phyloP scores from a whole-genome alignment of 2,797 vertebrate genomes.

The Poecilia gillii region DNA sequence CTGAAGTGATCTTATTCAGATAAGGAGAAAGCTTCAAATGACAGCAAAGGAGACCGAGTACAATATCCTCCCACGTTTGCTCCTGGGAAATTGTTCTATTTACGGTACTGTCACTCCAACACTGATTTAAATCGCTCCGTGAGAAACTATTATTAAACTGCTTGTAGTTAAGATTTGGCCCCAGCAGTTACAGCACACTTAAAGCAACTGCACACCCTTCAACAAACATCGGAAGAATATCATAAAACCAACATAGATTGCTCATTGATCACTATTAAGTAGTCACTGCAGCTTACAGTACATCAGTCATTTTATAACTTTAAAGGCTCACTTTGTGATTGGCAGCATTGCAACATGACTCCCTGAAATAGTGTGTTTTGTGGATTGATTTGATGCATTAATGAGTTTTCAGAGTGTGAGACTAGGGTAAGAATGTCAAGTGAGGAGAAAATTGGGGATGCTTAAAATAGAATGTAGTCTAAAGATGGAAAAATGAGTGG shows the following conservation, averaged over 20 bases:
- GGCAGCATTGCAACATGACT: neutral
- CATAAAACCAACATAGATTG: neutral
- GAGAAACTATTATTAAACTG: neutral
- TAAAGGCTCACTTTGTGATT: neutral
- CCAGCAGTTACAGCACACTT: neutral
- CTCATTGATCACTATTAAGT: neutral
- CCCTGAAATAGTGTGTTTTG: slow-evolving; percentile 7
- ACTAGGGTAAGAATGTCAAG: slow-evolving; percentile 2
- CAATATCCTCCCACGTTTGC: neutral
- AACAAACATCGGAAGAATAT: neutral
- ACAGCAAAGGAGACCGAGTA: neutral
- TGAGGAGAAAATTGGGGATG: slow-evolving; percentile 15
- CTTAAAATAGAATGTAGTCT: slow-evolving; percentile 23
- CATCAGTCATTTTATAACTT: neutral
- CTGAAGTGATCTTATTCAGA: neutral
- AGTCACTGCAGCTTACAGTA: neutral
- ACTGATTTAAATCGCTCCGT: neutral
- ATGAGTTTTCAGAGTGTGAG: slow-evolving; percentile 1
- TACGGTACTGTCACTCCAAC: neutral
- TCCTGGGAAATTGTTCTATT: neutral
- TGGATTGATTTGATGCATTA: neutral
- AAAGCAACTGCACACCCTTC: neutral
- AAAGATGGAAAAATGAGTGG: slow-evolving; percentile 14
- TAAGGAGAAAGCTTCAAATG: neutral
- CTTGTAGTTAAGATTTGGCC: neutral